A percentile compares a stretch with the other conserved stretches of the same genome.
Conservation (phyloP, 1,140 invertebrate genomes). For the Leptestheria dahalacensis region DNA sequence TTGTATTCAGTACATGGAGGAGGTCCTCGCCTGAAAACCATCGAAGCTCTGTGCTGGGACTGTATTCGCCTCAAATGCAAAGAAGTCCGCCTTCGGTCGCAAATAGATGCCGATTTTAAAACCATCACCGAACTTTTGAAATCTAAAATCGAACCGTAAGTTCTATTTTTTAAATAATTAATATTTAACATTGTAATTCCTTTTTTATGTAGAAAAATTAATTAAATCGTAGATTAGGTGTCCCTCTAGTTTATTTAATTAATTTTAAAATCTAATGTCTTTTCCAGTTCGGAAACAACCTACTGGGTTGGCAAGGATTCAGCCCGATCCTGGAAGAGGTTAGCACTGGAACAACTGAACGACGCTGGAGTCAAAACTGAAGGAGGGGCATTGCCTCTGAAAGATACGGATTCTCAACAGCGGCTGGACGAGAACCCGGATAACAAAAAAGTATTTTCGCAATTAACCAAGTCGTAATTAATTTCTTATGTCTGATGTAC, state of each 20-base stretch:
- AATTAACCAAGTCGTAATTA: no score
- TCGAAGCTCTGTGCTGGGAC: constrained; percentile 30
- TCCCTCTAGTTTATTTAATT: no score
- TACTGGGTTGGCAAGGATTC: constrained; percentile 34
- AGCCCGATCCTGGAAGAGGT: constrained; percentile 28
- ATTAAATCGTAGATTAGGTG: no score
- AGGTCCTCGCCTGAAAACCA: constrained; percentile 29
- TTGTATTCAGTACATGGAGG: constrained; percentile 34
- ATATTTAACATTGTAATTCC: no score
- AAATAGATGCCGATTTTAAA: constrained; percentile 28
- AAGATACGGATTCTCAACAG: no score
- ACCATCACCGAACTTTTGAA: constrained; percentile 25
- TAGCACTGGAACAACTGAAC: constrained; percentile 15
- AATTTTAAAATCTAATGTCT: no score
- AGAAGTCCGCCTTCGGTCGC: constrained; percentile 24
- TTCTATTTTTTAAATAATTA: no score
- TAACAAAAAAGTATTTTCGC: constrained; percentile 1
- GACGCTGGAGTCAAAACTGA: constrained; percentile 15
- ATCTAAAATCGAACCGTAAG: constrained; percentile 19
- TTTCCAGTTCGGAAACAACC: constrained; percentile 13
- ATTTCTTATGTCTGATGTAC: no score
- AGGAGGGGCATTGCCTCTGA: no score
- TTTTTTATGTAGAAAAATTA: no score
- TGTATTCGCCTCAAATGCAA: constrained; percentile 37
- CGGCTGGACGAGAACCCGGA: background rate